Conservation (phyloP, 2,113 vertebrate genomes). For the Anhinga rufa region DNA sequence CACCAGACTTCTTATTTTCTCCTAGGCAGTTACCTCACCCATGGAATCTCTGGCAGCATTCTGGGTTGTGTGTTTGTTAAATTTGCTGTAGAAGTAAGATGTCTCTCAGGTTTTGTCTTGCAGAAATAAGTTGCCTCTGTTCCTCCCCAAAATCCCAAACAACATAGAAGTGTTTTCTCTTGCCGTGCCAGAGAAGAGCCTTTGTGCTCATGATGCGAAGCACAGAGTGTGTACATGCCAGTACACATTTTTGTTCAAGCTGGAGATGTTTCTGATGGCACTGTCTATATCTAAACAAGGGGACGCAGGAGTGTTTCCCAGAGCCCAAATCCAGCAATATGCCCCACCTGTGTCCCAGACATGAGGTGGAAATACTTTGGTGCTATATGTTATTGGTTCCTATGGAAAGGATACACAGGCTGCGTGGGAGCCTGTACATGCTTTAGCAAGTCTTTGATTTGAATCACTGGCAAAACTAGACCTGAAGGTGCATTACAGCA, state of each 20-base stretch:
- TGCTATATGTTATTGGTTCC: neutral
- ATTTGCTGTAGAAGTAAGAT: neutral
- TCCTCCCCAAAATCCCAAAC: neutral
- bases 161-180: neutral
- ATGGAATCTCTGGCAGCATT: neutral
- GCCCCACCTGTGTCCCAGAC: neutral
- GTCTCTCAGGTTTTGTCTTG: neutral
- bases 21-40: neutral
- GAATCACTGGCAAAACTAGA: neutral
- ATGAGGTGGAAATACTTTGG: neutral
- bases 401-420: neutral
- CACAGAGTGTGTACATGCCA: rapidly evolving
- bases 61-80: neutral
- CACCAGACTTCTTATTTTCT: neutral
- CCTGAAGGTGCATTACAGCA: neutral
- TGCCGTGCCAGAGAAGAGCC: neutral
- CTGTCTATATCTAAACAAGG: neutral
- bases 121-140: neutral
- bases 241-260: neutral
- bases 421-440: neutral
- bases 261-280: neutral
- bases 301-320: neutral
- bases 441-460: neutral
- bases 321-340: neutral
- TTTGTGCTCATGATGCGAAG: neutral